Conservation (phyloP, 2,888 invertebrate species). For the Seira sanloemensis region DNA sequence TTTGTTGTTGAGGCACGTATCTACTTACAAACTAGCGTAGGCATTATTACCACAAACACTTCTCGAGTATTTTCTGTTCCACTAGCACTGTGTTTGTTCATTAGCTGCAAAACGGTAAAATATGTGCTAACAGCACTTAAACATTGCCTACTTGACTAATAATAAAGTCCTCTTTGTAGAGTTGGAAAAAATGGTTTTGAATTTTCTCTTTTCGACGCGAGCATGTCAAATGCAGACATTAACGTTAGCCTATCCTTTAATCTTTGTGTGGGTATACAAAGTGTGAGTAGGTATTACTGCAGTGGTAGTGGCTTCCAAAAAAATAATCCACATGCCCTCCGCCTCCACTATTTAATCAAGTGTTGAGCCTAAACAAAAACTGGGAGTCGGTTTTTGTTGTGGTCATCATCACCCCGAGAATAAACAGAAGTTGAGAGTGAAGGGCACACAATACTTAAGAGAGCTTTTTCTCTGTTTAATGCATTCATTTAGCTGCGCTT, state of each 20-base stretch:
- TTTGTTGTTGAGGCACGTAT: too few species aligned
- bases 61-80: too few species aligned
- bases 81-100: too few species aligned
- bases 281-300: neutral
- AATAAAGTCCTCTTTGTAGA: neutral
- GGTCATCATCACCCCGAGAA: slow-evolving; percentile 27
- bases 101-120: neutral
- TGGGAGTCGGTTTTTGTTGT: slow-evolving; percentile 36
- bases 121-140: neutral
- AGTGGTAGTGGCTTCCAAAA: neutral
- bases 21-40: too few species aligned
- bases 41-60: too few species aligned
- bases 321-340: neutral
- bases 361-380: neutral
- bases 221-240: neutral
- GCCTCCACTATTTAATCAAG: neutral
- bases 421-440: slow-evolving; percentile 16
- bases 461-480: too few species aligned
- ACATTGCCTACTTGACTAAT: neutral
- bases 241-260: neutral
- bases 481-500: too few species aligned
- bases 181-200: too few species aligned
- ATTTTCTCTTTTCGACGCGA: neutral
- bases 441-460: neutral
- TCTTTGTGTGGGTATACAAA: neutral